Evolutionary conservation across 2,113 vertebrate species (phyloP), one percentile per base, ranked within the genome.

Genomic region (Onychostoma macrolepis): DNA sequence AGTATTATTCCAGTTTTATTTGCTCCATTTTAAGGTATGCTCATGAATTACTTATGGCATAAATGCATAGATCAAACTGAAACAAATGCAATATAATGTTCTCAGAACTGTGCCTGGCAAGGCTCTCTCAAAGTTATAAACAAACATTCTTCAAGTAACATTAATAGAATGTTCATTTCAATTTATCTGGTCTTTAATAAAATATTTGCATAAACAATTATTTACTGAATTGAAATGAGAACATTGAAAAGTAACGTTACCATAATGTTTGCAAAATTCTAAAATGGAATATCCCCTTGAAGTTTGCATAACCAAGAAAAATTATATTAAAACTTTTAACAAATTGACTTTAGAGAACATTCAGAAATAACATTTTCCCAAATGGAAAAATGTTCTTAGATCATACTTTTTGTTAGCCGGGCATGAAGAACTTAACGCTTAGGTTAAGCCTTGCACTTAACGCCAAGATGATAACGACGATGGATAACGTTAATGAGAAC

Each of bases 391-490:
- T 53, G 1, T 19, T 53, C 50, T 53, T 53, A 53, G 50, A 53
- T 53, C 50, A 53, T 7, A 21, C 3, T 21, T 53, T 1, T 53
- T 53, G 50, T 53, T 53, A 53, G 17, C 50, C 5, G 5, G 4
- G 50, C 76, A 17, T 63, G 26, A 4, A 41, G 63, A 48, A 67
- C 28, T 83, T 67, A 41, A 45, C 17, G 13, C 61, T 61, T 71
- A 71, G 45, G 65, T 71, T 82, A 82, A 45, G 17, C 38, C 8
- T 65, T 17, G 41, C 65, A 53, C 65, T 83, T 71, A 13, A 83
- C 45, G 9, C 26, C 30, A 24, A 28, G 28, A 83, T 83, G 81
- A 83, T 83, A 83, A 71, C 71, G 81, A 71, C 11, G 43, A 83
- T 71, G 63, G 63, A 71, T 83, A 48, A 50, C 26, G 2, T 50